Evolutionary conservation across 2,797 vertebrate genomes (phyloP).

Genomic region (Carcharodon carcharias): DNA sequence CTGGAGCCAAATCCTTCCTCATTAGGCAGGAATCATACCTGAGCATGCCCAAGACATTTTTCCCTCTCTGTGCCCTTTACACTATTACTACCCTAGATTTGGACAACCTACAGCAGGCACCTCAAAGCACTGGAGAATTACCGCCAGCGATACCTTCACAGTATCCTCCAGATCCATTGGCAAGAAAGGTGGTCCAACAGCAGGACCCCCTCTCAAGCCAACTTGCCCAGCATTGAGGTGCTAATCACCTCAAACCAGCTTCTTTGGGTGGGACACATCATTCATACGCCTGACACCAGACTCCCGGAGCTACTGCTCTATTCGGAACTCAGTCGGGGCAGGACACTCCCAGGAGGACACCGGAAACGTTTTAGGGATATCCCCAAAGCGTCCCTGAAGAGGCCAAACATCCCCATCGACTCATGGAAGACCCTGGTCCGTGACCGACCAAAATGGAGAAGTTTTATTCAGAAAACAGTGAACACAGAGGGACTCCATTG

Average conservation of each 20-base stretch:
- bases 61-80: neutral
- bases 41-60: neutral
- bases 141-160: no score
- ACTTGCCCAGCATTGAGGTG: neutral
- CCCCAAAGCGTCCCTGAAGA: neutral
- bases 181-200: neutral
- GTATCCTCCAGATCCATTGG: neutral
- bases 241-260: neutral
- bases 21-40: neutral
- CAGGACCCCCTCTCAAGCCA: no score
- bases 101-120: neutral
- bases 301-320: neutral
- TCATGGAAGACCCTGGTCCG: neutral
- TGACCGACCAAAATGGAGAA: neutral
- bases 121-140: neutral
- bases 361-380: no score
- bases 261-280: neutral
- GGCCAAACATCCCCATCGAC: neutral
- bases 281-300: neutral
- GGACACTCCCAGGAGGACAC: no score
- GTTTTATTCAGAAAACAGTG: neutral
- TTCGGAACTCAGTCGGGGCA: neutral
- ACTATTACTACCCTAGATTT: neutral
- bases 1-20: neutral
- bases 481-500: neutral